Conservation (phyloP, 2,113 vertebrate species). For the Fulmarus glacialis region DNA sequence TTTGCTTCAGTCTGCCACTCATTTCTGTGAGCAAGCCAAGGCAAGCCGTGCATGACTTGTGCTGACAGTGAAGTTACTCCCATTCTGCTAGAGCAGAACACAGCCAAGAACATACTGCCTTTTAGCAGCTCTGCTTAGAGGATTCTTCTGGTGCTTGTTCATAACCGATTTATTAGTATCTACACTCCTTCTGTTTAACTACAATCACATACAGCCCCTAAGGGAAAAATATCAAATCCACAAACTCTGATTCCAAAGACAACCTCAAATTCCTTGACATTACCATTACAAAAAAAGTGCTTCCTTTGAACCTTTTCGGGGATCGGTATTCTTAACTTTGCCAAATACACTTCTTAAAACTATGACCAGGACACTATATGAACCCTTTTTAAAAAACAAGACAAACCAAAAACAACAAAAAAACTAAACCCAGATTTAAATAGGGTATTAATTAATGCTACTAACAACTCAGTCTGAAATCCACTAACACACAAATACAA, state of each 20-base stretch:
- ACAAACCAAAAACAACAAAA: neutral
- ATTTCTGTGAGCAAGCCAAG: neutral
- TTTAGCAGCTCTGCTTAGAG: neutral
- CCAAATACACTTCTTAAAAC: neutral
- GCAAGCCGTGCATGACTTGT: neutral
- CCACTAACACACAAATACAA: neutral
- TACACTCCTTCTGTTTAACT: neutral
- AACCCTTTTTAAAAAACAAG: neutral
- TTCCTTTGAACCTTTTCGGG: neutral
- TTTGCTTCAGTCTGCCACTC: neutral
- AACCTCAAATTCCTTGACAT: neutral
- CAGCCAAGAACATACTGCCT: neutral
- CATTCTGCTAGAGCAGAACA: neutral
- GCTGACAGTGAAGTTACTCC: neutral
- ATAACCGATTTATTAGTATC: neutral
- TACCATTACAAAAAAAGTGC: neutral
- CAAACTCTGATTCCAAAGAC: neutral
- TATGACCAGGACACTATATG: neutral
- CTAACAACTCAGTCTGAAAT: neutral
- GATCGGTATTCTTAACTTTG: neutral
- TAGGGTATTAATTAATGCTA: neutral
- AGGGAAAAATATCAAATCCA: neutral
- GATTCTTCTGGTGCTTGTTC: neutral
- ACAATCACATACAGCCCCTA: neutral
- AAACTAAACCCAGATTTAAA: neutral